phyloP scores from a whole-genome alignment of 2,888 invertebrate genomes.

The Eurois occulta region DNA sequence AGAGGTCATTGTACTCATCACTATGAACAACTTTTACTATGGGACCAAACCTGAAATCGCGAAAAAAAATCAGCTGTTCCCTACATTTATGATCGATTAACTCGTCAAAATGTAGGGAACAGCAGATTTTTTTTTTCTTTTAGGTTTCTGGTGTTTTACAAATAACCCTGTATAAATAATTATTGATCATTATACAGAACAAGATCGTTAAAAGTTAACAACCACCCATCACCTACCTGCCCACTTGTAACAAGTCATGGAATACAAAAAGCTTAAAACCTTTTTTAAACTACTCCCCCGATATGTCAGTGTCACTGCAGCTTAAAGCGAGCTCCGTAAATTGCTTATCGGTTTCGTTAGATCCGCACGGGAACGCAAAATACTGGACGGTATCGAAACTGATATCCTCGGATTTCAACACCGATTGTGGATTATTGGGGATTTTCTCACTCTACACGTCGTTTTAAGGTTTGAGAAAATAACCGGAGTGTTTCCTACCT shows the following conservation, averaged over 20 bases:
- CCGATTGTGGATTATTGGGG: not conserved
- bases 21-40: too few relatives aligned
- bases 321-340: slow-evolving; percentile 37
- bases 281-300: slow-evolving; percentile 17
- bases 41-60: too few relatives aligned
- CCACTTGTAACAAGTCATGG: not conserved
- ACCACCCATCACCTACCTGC: not conserved
- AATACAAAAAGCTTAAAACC: not conserved
- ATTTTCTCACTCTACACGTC: not conserved
- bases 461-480: not conserved
- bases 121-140: too few relatives aligned
- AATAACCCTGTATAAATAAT: too few relatives aligned
- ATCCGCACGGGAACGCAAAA: slow-evolving; percentile 17
- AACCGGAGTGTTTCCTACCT: not conserved
- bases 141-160: too few relatives aligned
- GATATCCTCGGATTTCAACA: slow-evolving; percentile 9
- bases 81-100: too few relatives aligned
- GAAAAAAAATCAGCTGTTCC: too few relatives aligned
- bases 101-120: too few relatives aligned
- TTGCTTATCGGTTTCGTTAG: slow-evolving; percentile 47
- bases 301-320: slow-evolving; percentile 30
- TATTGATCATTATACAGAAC: not conserved
- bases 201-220: not conserved
- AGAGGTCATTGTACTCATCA: too few relatives aligned
- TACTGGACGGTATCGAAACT: slow-evolving; percentile 5